Evolutionary conservation across 2,888 invertebrate genomes (phyloP).

Genomic region (Sphaerophoria rueppellii): DNA sequence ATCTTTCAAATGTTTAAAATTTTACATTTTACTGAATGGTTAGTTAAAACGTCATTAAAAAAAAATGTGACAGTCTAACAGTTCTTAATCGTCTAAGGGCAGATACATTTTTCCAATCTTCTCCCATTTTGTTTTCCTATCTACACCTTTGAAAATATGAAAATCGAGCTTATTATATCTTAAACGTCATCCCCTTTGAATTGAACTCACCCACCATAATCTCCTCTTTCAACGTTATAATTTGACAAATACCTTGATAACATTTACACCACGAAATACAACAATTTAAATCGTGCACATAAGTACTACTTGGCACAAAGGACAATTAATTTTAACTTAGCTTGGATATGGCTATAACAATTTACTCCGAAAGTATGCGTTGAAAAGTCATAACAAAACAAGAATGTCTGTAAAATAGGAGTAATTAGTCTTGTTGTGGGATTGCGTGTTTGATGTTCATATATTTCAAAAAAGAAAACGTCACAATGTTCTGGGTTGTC

Average conservation of each 20-base stretch:
- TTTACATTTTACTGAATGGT: too few relatives aligned
- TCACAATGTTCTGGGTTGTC: slow-evolving; percentile 23
- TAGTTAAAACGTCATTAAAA: too few relatives aligned
- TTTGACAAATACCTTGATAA: background rate
- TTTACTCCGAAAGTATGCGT: slow-evolving; percentile 12
- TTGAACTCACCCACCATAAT: background rate
- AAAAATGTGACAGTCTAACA: too few relatives aligned
- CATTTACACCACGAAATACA: background rate
- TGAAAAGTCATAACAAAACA: slow-evolving; percentile 31
- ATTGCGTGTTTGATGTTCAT: slow-evolving; percentile 29
- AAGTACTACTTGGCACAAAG: slow-evolving; percentile 7
- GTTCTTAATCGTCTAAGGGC: too few relatives aligned
- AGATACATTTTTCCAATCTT: too few relatives aligned
- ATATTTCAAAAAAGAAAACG: background rate
- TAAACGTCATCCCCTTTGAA: background rate
- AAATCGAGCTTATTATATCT: too few relatives aligned
- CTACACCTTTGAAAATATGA: too few relatives aligned
- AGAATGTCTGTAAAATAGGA: background rate
- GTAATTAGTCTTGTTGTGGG: slow-evolving; percentile 21
- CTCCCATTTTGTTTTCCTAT: too few relatives aligned
- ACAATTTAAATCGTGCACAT: background rate
- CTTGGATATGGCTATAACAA: slow-evolving; percentile 4
- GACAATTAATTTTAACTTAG: slow-evolving; percentile 42
- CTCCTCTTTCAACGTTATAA: slow-evolving; percentile 5
- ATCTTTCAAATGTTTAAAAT: too few relatives aligned